Evolutionary conservation across 2,888 invertebrate species (phyloP).

Genomic region (Lochmaea crataegi): DNA sequence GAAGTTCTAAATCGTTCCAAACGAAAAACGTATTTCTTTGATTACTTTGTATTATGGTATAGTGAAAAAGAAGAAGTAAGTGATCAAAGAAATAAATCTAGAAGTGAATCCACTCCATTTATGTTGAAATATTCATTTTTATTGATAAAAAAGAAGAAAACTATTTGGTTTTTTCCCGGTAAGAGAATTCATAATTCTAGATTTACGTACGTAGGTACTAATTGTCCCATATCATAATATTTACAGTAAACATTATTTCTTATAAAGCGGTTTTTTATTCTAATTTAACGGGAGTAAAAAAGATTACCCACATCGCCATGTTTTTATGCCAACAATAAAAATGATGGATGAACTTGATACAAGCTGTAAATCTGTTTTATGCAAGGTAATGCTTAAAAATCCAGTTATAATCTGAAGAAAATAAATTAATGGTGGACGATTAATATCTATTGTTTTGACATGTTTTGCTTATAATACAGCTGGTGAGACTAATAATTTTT

Average conservation of each 20-base stretch:
- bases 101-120: too few relatives aligned
- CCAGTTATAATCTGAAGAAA: background rate
- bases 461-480: too few relatives aligned
- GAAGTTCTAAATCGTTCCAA: background rate
- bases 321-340: slow-evolving; percentile 3
- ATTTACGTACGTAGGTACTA: too few relatives aligned
- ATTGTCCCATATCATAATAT: too few relatives aligned
- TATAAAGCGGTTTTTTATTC: background rate
- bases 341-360: slow-evolving; percentile 5
- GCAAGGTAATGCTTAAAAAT: slow-evolving; percentile 7
- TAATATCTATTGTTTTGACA: slow-evolving; percentile 9
- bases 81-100: too few relatives aligned
- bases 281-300: background rate
- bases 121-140: too few relatives aligned
- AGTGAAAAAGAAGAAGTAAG: too few relatives aligned
- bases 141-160: too few relatives aligned
- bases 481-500: background rate
- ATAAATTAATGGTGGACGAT: background rate
- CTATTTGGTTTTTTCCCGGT: too few relatives aligned
- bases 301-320: slow-evolving; percentile 1
- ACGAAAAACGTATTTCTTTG: background rate
- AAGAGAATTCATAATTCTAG: too few relatives aligned
- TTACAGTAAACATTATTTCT: background rate
- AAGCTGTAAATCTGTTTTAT: slow-evolving; percentile 8
- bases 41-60: background rate